Evolutionary conservation across 1,140 invertebrate species (phyloP), one percentile per base, ranked within the genome.

Genomic region (Drosophila kurseongensis): DNA sequence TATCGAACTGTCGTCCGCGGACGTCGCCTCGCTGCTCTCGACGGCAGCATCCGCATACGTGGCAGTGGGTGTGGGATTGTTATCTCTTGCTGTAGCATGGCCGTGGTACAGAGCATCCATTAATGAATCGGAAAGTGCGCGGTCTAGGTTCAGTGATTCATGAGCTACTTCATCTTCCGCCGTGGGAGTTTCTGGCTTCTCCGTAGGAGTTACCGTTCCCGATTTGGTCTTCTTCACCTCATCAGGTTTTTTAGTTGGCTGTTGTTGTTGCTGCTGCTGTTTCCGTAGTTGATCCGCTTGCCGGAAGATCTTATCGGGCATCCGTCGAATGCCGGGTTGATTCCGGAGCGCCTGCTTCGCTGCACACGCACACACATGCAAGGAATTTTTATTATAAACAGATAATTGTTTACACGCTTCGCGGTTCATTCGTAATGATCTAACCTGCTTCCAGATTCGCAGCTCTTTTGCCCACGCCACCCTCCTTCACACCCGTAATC

Each of bases 251-350:
- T 81, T 54, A 16, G 40, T 42, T 12, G 45, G 48, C 13, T 51
- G 47, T 27, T 68, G 78, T 14, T 44, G 44, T 36, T 54, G 67
- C 16, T 66, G 66, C 35, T 79, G 72, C n/a, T 83, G 77, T 54
- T 85, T 91, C 65, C 76, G 60, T 38, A 90, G 40, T 42, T 90
- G 85, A 76, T 90, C 85, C 7, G 80, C 80, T 40, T 88, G 85
- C 5, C 73, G 76, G 35, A 61, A 78, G 51, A 68, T 65, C 67
- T 91, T 91, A 61, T 92, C 91, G 45, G 91, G 91, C 91, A 91
- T 90, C 6, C 91, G 85, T 48, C 85, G 68, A 36, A 90, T 90
- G 42, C 90, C 90, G 73, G 90, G 90, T 38, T 83, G 90, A 54
- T 57, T 90, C 57, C 72, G 77, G 45, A 92, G 62, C 42, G 78